Base-by-base conservation (phyloP, 2,113 vertebrate genomes). In the Regulus satrapa region DNA sequence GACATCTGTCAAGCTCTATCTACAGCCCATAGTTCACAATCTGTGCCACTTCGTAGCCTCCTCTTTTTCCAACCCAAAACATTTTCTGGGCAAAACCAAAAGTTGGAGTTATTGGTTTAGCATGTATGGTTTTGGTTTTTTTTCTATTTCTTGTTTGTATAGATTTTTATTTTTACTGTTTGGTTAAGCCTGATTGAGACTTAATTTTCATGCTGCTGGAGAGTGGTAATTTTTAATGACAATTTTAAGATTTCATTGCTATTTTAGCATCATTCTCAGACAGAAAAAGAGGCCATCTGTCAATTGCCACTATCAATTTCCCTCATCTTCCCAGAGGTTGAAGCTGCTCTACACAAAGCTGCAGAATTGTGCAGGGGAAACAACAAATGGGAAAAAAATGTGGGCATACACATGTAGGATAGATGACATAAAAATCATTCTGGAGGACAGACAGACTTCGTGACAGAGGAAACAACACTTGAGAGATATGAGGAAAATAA, bases 1-100 rank as follows among this genome's bases (percentile, higher is more conserved):
- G 97, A 94, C 97, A 97, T 96, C 97, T 98, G 97, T 98, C 96
- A 96, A 91, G 56, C 69, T 89, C n/a, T 40, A 91, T 83, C 83
- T 91, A 96, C 81, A 80, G 74, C 41, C 85, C 20, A 58, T 63
- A 72, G 79, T 90, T 84, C 90, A 36, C 90, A 96, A 89, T 97
- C 97, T 96, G 89, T 94, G 83, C 71, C 41, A 64, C 41, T 96
- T 45, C 31, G 40, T 36, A 92, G 14, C 29, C 73, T 85, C 36
- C 48, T 83, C 41, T 92, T 46, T 83, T 59, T 64, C n/a, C 25
- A 68, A 31, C 25, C 17, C 38, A 61, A n/a, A 79, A 55, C 3
- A 67, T 71, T 86, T 91, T 17, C n/a, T 28, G 51, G 8, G 16
- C 19, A 82, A 95, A 80, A 32, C 2, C 10, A 88, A 51, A 63